Conservation (phyloP, 2,888 invertebrate genomes). For the Diogma glabrata region DNA sequence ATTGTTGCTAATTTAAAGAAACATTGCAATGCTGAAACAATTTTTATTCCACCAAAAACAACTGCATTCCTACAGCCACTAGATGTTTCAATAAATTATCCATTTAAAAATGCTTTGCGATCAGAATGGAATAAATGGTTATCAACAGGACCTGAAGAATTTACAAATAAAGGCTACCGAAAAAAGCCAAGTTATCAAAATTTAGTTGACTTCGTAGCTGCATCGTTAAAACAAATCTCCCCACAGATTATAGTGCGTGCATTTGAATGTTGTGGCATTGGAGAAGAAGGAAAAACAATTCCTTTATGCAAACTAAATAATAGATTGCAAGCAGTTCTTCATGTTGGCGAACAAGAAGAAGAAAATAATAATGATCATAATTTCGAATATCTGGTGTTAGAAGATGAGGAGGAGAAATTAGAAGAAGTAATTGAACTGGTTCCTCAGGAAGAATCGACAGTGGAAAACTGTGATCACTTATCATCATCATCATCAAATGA, state of each 20-base stretch:
- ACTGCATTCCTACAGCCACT: not conserved
- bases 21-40: not conserved
- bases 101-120: not conserved
- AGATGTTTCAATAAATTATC: not conserved
- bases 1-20: not conserved
- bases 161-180: not conserved
- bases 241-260: not conserved
- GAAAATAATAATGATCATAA: no score
- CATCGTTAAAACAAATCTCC: not conserved
- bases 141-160: not conserved
- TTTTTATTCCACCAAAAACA: not conserved
- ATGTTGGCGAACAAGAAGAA: no score
- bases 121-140: not conserved
- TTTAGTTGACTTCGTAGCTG: not conserved
- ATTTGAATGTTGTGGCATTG: not conserved
- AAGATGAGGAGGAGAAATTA: no score
- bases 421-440: no score
- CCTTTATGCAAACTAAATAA: no score
- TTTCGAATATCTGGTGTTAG: no score
- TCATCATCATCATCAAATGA: no score
- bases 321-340: no score
- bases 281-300: no score
- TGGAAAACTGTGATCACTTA: no score
- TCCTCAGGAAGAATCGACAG: no score
- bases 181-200: slow-evolving; percentile 1